A percentile compares a stretch with the other conserved stretches of the same genome.
Evolutionary conservation across 2,797 vertebrate genomes (phyloP).

Genomic region (Gymnothorax javanicus): DNA sequence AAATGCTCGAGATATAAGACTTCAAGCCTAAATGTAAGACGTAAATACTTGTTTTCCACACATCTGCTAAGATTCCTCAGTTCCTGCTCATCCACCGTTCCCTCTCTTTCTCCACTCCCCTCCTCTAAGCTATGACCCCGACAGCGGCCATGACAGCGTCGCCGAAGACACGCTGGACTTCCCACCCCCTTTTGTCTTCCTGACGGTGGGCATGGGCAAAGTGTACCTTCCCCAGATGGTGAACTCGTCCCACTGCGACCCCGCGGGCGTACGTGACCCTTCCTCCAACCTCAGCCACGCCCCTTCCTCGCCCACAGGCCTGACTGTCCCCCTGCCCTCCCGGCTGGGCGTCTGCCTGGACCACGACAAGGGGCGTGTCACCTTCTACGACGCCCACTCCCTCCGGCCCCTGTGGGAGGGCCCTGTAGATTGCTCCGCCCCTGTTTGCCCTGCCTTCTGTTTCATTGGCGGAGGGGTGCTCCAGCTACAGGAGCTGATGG

Average conservation of each 20-base stretch:
- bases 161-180: conserved; percentile 88
- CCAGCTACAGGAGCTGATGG: conserved; percentile 92
- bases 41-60: neutral
- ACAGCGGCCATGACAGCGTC: conserved; percentile 94
- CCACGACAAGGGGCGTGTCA: conserved; percentile 90
- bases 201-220: conserved; percentile 97
- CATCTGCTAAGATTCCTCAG: neutral
- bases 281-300: conserved; percentile 65
- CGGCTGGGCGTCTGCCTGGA: conserved; percentile 92
- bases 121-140: conserved; percentile 84
- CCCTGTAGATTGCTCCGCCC: conserved; percentile 90
- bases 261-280: conserved; percentile 61
- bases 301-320: conserved; percentile 71
- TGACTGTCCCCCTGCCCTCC: conserved; percentile 81
- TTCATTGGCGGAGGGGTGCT: conserved; percentile 94
- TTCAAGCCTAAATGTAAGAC: too few species aligned
- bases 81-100: neutral
- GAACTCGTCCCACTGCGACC: conserved; percentile 25
- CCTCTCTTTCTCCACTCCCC: neutral
- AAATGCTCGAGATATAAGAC: too few species aligned
- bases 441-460: conserved; percentile 92
- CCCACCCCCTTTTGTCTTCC: conserved; percentile 88
- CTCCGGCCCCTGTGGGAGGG: conserved; percentile 91
- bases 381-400: conserved; percentile 92
- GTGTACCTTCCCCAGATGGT: conserved; percentile 80